Evolutionary conservation across 1,140 invertebrate species (phyloP), one percentile per base, ranked within the genome.

Genomic region (Bombus pyrosoma): DNA sequence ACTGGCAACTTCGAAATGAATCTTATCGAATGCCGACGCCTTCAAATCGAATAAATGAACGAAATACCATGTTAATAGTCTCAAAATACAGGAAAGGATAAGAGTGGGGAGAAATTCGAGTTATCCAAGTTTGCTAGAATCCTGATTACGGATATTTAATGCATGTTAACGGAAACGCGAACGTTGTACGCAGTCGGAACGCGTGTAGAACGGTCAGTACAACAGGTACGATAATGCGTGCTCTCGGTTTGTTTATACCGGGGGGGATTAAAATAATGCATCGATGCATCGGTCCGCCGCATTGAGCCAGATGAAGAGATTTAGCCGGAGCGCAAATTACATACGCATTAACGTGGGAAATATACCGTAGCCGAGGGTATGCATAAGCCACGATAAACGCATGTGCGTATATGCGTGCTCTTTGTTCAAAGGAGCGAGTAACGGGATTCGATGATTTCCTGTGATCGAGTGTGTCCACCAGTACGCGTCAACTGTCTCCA

Each of bases 231-330:
- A 88, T 87, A 90, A 90, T 90, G 83, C 89, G 59, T 43, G 73
- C 43, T 75, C 71, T 68, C 59, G 71, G 68, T 84, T 69, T 69
- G 88, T 89, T 89, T 86, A 87, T 86, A 85, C 86, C 64, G 57
- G 47, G 28, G 62, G 83, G 73, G 91, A 91, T 91, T 91, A 91
- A 91, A 91, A 91, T 91, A 89, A 91, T 89, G 90, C 88, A 90
- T 88, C 84, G 82, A 88, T 85, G 83, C 87, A 80, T 76, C 72
- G 73, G 80, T 79, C 74, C 83, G 85, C 83, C 85, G 87, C 85
- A 89, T 83, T 77, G 85, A 85, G 81, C 85, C 83, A 85, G 76
- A 89, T 84, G 88, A 90, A 87, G 87, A 90, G 90, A 91, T 91
- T 91, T 91, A 78, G 77, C 72, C 82, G 66, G 25, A 66, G 72